These are phyloP conservation scores for Muntiacus muntjak DNA, from an alignment of 2,113 vertebrate genomes.

Conservation along the genomic window DNA sequence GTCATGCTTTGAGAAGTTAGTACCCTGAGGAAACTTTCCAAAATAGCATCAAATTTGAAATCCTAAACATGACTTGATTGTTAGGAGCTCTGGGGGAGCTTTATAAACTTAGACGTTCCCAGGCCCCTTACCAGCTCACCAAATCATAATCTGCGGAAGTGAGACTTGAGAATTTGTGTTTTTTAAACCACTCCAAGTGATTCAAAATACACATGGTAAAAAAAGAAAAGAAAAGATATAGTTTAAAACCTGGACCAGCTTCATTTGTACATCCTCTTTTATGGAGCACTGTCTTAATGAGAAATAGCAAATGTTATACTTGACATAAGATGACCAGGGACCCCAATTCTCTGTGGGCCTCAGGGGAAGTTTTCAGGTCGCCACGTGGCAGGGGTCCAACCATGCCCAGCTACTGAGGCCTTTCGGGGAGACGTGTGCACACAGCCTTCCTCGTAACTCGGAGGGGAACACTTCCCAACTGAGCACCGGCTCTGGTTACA, in stretches of 20 bases:
- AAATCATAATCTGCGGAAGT: background rate
- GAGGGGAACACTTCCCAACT: background rate
- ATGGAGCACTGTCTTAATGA: background rate
- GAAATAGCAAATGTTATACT: background rate
- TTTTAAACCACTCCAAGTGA: background rate
- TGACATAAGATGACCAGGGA: background rate
- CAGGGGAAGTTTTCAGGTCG: background rate
- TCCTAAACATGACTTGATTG: background rate
- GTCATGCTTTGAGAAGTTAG: conserved; percentile 12
- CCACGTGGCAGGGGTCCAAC: accelerated
- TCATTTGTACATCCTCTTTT: background rate
- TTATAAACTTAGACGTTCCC: background rate
- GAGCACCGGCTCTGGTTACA: background rate
- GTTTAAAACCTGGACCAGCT: background rate
- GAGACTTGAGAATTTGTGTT: background rate
- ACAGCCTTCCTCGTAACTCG: background rate
- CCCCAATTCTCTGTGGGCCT: background rate
- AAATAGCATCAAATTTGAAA: conserved; percentile 20
- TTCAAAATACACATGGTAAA: background rate
- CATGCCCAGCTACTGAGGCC: background rate
- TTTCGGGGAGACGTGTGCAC: background rate
- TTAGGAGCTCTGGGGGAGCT: background rate
- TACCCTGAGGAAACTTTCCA: background rate
- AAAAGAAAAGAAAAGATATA: background rate
- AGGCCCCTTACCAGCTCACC: background rate